Evolutionary conservation across 1,140 invertebrate genomes (phyloP).

Genomic region (Hylyphantes graminicola): DNA sequence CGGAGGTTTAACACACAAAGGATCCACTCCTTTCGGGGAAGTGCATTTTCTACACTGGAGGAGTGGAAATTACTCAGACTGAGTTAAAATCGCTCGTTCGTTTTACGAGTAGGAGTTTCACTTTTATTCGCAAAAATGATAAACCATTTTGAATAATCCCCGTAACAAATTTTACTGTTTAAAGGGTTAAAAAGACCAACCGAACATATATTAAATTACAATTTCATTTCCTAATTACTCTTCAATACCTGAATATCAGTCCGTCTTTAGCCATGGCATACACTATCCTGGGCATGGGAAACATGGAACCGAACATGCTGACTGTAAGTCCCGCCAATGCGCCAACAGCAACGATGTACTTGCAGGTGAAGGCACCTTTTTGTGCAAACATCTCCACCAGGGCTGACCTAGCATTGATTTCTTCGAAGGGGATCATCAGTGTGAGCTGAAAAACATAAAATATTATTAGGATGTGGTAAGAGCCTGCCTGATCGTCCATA

Average conservation of each 20-base stretch:
- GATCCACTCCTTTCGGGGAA: too few relatives aligned
- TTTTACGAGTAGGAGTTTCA: too few relatives aligned
- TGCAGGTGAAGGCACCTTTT: slow-evolving; percentile 82
- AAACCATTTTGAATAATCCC: too few relatives aligned
- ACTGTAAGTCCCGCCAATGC: slow-evolving; percentile 90
- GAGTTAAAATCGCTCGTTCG: too few relatives aligned
- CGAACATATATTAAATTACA: too few relatives aligned
- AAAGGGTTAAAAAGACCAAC: too few relatives aligned
- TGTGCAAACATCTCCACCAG: slow-evolving; percentile 92
- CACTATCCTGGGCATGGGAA: slow-evolving; percentile 92
- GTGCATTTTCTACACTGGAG: too few relatives aligned
- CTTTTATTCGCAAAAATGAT: too few relatives aligned
- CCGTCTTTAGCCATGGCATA: slow-evolving; percentile 96
- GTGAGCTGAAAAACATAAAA: slow-evolving; percentile 66
- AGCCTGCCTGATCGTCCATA: neutral
- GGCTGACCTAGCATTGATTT: slow-evolving; percentile 85
- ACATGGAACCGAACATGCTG: slow-evolving; percentile 96
- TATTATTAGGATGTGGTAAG: neutral
- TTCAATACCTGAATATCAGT: slow-evolving; percentile 84
- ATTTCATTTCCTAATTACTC: too few relatives aligned
- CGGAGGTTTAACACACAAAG: too few relatives aligned
- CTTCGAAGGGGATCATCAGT: slow-evolving; percentile 80
- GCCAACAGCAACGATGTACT: slow-evolving; percentile 89
- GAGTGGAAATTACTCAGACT: too few relatives aligned
- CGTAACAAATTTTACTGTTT: too few relatives aligned